Evolutionary conservation across 2,797 vertebrate genomes (phyloP).

Genomic region (Bradypodion pumilum): DNA sequence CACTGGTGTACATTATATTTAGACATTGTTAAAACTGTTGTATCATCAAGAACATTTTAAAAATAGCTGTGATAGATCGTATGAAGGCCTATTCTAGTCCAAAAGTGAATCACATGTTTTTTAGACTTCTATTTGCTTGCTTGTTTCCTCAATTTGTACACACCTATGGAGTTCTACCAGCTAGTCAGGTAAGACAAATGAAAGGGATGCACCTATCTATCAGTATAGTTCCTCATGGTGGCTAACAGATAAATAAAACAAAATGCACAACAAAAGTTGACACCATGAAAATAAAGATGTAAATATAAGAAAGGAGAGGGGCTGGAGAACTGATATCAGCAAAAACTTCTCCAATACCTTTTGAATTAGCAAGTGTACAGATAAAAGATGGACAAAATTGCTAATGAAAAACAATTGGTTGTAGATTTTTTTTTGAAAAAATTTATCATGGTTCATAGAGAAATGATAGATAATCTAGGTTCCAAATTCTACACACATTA

Average conservation of each 20-base stretch:
- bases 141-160: too few species aligned
- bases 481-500: too few species aligned
- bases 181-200: too few species aligned
- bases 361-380: background rate
- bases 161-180: too few species aligned
- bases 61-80: background rate
- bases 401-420: constrained; percentile 12
- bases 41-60: background rate
- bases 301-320: too few species aligned
- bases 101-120: background rate
- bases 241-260: too few species aligned
- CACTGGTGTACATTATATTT: background rate
- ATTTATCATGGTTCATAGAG: background rate
- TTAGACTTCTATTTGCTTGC: too few species aligned
- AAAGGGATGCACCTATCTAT: too few species aligned
- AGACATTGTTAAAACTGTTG: background rate
- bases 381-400: background rate
- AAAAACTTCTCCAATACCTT: background rate
- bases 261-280: too few species aligned
- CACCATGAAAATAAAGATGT: too few species aligned
- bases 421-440: background rate
- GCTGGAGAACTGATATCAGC: background rate
- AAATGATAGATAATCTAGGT: background rate
- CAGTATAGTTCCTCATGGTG: too few species aligned
- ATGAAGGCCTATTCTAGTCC: background rate